phyloP scores from a whole-genome alignment of 2,113 vertebrate genomes.

The Paramisgurnus dabryanus region DNA sequence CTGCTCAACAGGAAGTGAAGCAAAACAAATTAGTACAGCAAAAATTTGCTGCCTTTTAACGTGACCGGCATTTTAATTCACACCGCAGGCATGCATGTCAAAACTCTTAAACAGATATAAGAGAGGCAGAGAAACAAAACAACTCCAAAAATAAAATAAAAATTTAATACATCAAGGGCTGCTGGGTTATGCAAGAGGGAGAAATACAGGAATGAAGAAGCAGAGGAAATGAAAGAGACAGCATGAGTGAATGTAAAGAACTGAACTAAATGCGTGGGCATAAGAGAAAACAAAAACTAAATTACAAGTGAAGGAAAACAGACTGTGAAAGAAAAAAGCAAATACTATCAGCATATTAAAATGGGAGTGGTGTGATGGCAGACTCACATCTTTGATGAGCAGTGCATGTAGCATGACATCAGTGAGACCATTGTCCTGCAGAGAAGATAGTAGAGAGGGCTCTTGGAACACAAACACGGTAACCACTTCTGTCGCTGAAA shows the following conservation, averaged over 20 bases:
- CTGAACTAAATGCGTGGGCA: background rate
- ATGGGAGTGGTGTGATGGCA: background rate
- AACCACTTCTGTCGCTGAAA: slow-evolving; percentile 91
- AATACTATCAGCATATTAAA: background rate
- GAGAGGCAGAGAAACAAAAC: background rate
- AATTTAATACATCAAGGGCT: background rate
- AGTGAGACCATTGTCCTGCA: slow-evolving; percentile 94
- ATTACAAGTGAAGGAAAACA: background rate
- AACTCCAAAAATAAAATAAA: too few species aligned
- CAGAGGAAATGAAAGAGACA: slow-evolving; percentile 12
- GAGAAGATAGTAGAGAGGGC: slow-evolving; percentile 90
- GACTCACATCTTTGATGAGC: slow-evolving; percentile 94
- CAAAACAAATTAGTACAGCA: slow-evolving; percentile 3
- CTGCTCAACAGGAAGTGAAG: slow-evolving; percentile 68
- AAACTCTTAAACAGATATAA: too few species aligned
- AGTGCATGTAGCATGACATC: slow-evolving; percentile 95
- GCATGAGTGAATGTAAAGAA: slow-evolving; percentile 7
- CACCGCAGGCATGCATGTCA: too few species aligned
- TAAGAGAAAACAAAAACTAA: slow-evolving; percentile 18
- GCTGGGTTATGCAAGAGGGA: slow-evolving; percentile 33
- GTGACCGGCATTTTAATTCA: too few species aligned
- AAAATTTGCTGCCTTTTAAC: too few species aligned
- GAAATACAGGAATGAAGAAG: background rate
- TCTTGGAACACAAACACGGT: slow-evolving; percentile 98
- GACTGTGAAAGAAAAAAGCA: background rate